A percentile compares a stretch with the other conserved stretches of the same genome.
Evolutionary conservation across 2,113 vertebrate genomes (phyloP).

Genomic region (Sander vitreus): DNA sequence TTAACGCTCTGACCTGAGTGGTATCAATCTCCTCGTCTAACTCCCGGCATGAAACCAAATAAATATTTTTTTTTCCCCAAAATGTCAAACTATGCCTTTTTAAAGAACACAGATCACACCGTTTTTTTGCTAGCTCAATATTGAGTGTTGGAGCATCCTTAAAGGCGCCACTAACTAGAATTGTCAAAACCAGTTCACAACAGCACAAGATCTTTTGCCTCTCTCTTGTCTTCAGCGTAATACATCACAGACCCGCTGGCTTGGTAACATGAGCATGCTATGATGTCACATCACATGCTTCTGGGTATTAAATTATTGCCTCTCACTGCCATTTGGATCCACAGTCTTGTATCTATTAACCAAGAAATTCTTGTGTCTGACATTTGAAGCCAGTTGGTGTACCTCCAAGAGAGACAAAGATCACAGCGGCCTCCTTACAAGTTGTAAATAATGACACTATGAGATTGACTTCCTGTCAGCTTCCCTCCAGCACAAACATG

Average conservation of each 20-base stretch:
- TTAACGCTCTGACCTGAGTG: not conserved
- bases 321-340: not conserved
- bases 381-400: slow-evolving; percentile 36
- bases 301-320: not conserved
- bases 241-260: not conserved
- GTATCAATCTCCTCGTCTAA: too few relatives aligned
- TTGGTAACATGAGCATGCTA: not conserved
- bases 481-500: slow-evolving; percentile 40
- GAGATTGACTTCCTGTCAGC: slow-evolving; percentile 66
- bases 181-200: not conserved
- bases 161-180: not conserved
- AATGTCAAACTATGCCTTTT: not conserved
- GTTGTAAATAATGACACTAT: slow-evolving; percentile 53
- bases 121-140: not conserved
- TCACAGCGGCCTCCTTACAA: slow-evolving; percentile 24
- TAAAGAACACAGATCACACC: not conserved
- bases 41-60: too few relatives aligned
- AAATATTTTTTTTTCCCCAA: not conserved
- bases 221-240: not conserved
- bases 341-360: not conserved
- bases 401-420: slow-evolving; percentile 43
- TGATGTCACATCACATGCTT: not conserved
- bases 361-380: slow-evolving; percentile 4
- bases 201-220: not conserved
- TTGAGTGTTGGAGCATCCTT: not conserved